phyloP scores from a whole-genome alignment of 2,888 invertebrate genomes.

The Acleris laterana region DNA sequence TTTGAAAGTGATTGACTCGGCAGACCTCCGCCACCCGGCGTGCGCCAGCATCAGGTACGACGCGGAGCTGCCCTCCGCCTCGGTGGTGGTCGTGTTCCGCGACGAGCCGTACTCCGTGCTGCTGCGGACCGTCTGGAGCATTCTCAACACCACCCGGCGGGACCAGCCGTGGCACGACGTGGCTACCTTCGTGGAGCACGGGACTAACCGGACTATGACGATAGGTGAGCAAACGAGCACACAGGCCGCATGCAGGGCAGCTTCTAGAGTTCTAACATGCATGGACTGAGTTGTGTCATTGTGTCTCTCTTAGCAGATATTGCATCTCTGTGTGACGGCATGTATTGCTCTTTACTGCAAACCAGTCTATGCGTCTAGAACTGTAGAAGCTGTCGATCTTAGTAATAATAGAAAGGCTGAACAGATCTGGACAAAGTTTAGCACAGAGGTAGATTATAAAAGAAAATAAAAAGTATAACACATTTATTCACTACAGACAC shows the following conservation, averaged over 20 bases:
- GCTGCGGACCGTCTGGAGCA: slow-evolving; percentile 93
- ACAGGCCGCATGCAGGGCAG: not conserved
- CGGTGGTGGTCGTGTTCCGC: slow-evolving; percentile 93
- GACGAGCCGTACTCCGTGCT: slow-evolving; percentile 96
- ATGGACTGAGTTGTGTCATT: too few relatives aligned
- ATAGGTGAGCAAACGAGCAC: slow-evolving; percentile 52
- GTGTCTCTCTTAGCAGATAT: too few relatives aligned
- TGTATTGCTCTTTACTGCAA: too few relatives aligned
- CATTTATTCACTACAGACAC: too few relatives aligned
- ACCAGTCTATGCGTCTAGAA: too few relatives aligned
- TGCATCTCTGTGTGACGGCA: too few relatives aligned
- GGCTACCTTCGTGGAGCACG: slow-evolving; percentile 61
- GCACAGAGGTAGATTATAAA: too few relatives aligned
- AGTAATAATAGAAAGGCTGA: too few relatives aligned
- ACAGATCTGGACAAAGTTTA: too few relatives aligned
- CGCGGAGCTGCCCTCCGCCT: slow-evolving; percentile 87
- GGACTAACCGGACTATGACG: slow-evolving; percentile 57
- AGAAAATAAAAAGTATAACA: too few relatives aligned
- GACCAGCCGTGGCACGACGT: slow-evolving; percentile 62
- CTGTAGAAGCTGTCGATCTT: too few relatives aligned
- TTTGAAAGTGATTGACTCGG: not conserved
- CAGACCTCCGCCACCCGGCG: slow-evolving; percentile 73
- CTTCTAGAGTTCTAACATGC: too few relatives aligned
- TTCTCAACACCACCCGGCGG: slow-evolving; percentile 89
- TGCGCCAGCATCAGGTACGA: slow-evolving; percentile 71